Evolutionary conservation across 2,113 vertebrate genomes (phyloP).

Genomic region (Aspiorhynchus laticeps): DNA sequence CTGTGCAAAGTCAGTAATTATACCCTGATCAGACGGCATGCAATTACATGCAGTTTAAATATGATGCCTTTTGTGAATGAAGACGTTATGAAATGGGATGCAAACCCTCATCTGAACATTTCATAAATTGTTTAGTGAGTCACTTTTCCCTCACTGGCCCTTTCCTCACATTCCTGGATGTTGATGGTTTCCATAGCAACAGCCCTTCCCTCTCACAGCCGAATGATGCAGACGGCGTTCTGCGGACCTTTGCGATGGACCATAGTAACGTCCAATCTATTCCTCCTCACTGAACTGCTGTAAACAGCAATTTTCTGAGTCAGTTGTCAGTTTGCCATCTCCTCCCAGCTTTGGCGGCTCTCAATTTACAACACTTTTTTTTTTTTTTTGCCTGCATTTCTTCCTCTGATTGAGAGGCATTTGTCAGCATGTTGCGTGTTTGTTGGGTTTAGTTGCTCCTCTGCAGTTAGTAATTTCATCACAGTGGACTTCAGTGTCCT

Average conservation of each 20-base stretch:
- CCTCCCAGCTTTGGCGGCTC: neutral
- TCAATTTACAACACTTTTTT: neutral
- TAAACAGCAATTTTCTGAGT: slow-evolving; percentile 45
- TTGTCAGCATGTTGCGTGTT: neutral
- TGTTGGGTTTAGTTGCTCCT: neutral
- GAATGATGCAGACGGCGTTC: neutral
- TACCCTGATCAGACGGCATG: neutral
- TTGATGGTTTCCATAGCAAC: neutral
- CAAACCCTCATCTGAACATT: neutral
- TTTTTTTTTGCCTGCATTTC: neutral
- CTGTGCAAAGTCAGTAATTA: neutral
- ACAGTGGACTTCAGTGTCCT: slow-evolving; percentile 3
- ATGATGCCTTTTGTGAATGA: neutral
- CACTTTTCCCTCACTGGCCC: neutral
- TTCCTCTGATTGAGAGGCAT: neutral
- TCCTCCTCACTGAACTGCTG: slow-evolving; percentile 10
- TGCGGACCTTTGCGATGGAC: neutral
- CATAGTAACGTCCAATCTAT: neutral
- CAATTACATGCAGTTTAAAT: neutral
- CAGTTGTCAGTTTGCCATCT: slow-evolving; percentile 17
- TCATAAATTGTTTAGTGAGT: neutral
- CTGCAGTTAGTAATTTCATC: neutral
- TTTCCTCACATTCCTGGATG: neutral
- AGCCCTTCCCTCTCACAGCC: neutral
- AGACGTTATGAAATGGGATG: neutral